These are phyloP conservation scores for Pimpla rufipes DNA, from an alignment of 2,888 invertebrate species.

Conservation along the genomic window DNA sequence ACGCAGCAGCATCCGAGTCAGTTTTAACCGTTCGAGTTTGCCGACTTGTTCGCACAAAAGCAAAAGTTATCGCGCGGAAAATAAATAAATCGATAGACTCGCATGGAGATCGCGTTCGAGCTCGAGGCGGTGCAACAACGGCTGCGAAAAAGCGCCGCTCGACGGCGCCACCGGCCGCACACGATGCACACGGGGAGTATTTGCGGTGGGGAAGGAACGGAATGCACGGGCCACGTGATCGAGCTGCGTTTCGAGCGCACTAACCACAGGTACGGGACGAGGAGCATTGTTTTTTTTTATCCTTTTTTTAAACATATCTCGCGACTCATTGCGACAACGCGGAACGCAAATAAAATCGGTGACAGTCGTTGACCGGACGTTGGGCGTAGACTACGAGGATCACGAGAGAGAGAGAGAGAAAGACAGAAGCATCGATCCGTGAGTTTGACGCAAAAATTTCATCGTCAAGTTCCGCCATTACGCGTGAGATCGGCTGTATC, in stretches of 20 bases:
- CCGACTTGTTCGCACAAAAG: too few species aligned
- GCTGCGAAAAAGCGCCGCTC: not conserved
- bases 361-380: slow-evolving; percentile 51
- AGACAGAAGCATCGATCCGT: slow-evolving; percentile 70
- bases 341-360: slow-evolving; percentile 58
- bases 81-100: too few species aligned
- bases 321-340: slow-evolving; percentile 9
- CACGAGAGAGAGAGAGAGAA: slow-evolving; percentile 59
- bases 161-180: slow-evolving; percentile 2
- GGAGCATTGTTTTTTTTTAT: slow-evolving; percentile 41
- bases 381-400: slow-evolving; percentile 66
- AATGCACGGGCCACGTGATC: slow-evolving; percentile 88
- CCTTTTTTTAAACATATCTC: slow-evolving; percentile 7
- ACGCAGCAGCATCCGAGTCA: too few species aligned
- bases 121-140: not conserved
- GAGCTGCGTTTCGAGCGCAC: slow-evolving; percentile 90
- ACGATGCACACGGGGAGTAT: not conserved
- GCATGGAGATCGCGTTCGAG: too few species aligned
- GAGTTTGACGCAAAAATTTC: slow-evolving; percentile 76
- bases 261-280: slow-evolving; percentile 88
- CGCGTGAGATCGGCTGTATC: slow-evolving; percentile 56
- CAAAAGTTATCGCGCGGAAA: too few species aligned
- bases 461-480: slow-evolving; percentile 73
- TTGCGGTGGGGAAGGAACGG: slow-evolving; percentile 65
- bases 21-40: too few species aligned